Evolutionary conservation across 2,888 invertebrate species (phyloP).

Genomic region (Heliconius sara): DNA sequence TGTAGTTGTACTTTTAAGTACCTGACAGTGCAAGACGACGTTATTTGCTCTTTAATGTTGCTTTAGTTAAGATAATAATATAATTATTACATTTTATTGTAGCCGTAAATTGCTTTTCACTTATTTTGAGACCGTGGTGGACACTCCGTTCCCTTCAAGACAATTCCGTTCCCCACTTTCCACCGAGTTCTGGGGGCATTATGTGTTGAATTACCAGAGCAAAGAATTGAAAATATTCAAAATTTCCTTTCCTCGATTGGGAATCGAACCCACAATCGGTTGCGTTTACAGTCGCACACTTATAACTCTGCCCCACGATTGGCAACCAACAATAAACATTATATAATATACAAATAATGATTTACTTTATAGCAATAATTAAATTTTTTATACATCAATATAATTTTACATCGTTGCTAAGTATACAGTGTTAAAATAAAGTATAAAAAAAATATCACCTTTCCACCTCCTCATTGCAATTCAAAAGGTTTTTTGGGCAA

Average conservation of each 20-base stretch:
- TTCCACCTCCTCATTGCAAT: not conserved
- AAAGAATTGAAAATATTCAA: too few species aligned
- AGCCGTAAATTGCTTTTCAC: not conserved
- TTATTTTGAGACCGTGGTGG: not conserved
- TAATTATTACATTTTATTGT: not conserved
- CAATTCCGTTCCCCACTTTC: too few species aligned
- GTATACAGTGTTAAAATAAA: not conserved
- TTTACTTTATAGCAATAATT: not conserved
- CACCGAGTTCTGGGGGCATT: too few species aligned
- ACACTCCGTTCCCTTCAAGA: too few species aligned
- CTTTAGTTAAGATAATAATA: slow-evolving; percentile 1
- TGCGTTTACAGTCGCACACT: too few species aligned
- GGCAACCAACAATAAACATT: not conserved
- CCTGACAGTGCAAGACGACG: not conserved
- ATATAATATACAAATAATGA: not conserved
- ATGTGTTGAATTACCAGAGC: too few species aligned
- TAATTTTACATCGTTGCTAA: not conserved
- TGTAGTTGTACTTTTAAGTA: slow-evolving; percentile 6
- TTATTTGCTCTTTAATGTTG: not conserved
- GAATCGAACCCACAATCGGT: too few species aligned
- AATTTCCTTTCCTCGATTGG: too few species aligned
- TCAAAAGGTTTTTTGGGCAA: slow-evolving; percentile 14
- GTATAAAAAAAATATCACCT: too few species aligned
- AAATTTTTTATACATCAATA: not conserved
- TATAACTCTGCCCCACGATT: too few species aligned